phyloP scores from a whole-genome alignment of 2,888 invertebrate genomes.

The Argyra leucocephala region DNA sequence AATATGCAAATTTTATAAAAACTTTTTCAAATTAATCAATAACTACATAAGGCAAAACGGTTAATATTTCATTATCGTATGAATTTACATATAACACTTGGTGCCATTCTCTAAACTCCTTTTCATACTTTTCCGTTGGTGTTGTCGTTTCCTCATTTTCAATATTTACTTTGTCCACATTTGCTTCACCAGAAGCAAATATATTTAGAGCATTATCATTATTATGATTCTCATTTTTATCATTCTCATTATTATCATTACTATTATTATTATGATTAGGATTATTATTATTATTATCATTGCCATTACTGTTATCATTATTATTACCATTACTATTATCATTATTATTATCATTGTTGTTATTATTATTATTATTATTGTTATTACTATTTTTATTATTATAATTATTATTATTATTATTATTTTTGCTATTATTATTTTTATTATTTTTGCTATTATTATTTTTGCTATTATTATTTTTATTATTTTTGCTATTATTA shows the following conservation, averaged over 20 bases:
- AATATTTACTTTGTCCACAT: conserved; percentile 27
- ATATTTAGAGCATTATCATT: conserved; percentile 33
- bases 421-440: conserved; percentile 28
- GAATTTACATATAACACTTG: conserved; percentile 68
- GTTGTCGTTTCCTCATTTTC: conserved; percentile 20
- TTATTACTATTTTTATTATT: background rate
- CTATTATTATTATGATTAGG: background rate
- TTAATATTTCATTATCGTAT: conserved; percentile 67
- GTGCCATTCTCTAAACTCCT: conserved; percentile 80
- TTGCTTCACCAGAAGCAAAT: no score
- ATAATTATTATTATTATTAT: background rate
- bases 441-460: conserved; percentile 15
- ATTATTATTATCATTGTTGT: background rate
- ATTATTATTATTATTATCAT: background rate
- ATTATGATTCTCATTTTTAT: conserved; percentile 17
- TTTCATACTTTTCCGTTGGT: conserved; percentile 25
- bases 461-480: background rate
- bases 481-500: background rate
- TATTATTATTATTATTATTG: background rate
- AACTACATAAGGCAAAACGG: conserved; percentile 94
- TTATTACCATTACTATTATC: conserved; percentile 29
- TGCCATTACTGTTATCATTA: background rate
- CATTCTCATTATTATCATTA: background rate
- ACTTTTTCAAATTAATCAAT: conserved; percentile 59
- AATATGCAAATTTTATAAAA: background rate